These are phyloP conservation scores for Hirtodrosophila histrioides DNA, from an alignment of 2,888 invertebrate species.

Conservation along the genomic window DNA sequence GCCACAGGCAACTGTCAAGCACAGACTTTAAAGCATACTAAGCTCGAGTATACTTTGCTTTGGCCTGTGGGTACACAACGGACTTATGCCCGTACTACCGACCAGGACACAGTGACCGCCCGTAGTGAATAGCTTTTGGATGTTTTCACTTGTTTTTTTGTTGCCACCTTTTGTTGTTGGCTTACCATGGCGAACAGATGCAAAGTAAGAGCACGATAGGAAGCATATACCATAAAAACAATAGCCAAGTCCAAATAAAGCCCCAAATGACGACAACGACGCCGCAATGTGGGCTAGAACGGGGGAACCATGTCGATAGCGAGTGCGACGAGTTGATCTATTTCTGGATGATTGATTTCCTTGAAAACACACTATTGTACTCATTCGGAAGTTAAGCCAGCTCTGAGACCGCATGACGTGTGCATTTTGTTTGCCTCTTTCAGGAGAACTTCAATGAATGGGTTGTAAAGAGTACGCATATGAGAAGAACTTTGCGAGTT, in stretches of 20 bases:
- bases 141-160: conserved; percentile 27
- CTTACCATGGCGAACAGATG: conserved; percentile 11
- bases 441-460: conserved; percentile 29
- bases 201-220: conserved; percentile 19
- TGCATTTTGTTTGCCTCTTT: conserved; percentile 45
- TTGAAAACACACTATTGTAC: conserved; percentile 47
- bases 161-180: conserved; percentile 9
- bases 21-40: conserved; percentile 40
- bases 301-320: conserved; percentile 24
- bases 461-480: conserved; percentile 24
- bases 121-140: conserved; percentile 33
- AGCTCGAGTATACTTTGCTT: conserved; percentile 2
- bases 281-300: conserved; percentile 8
- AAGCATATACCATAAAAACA: conserved; percentile 40
- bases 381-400: conserved; percentile 34
- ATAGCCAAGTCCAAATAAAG: conserved; percentile 36
- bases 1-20: conserved; percentile 35
- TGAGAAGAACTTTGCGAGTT: neutral
- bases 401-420: conserved; percentile 58
- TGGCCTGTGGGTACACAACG: conserved; percentile 21
- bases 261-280: conserved; percentile 35
- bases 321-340: conserved; percentile 62
- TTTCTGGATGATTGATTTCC: conserved; percentile 77
- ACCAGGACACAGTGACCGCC: conserved; percentile 30
- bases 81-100: conserved; percentile 21